Evolutionary conservation across 2,888 invertebrate genomes (phyloP).

Genomic region (Neria commutata): DNA sequence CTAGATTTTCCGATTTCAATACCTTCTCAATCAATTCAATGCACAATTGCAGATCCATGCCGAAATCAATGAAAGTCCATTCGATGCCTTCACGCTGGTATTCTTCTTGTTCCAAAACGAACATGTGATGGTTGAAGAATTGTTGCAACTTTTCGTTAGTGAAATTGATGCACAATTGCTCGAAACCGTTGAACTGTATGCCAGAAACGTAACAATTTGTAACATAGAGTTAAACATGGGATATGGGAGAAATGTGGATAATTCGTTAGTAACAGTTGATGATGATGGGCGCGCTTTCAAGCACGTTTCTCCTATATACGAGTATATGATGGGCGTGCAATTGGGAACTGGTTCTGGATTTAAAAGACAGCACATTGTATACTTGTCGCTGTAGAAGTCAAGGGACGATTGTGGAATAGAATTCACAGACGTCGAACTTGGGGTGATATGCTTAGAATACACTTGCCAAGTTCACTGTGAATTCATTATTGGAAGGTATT

Average conservation of each 20-base stretch:
- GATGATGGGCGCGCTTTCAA: slow-evolving; percentile 19
- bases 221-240: slow-evolving; percentile 32
- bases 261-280: slow-evolving; percentile 11
- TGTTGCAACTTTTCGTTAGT: slow-evolving; percentile 93
- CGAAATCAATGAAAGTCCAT: slow-evolving; percentile 93
- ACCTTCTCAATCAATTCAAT: slow-evolving; percentile 80
- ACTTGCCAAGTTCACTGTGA: slow-evolving; percentile 6
- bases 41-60: slow-evolving; percentile 85
- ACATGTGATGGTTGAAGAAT: slow-evolving; percentile 96
- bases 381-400: no score
- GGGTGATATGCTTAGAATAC: slow-evolving; percentile 11
- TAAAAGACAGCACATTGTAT: slow-evolving; percentile 4
- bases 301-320: slow-evolving; percentile 15
- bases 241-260: slow-evolving; percentile 8
- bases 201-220: slow-evolving; percentile 58
- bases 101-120: slow-evolving; percentile 92
- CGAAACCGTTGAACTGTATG: slow-evolving; percentile 84
- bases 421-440: not conserved
- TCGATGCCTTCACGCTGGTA: slow-evolving; percentile 89
- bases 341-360: not conserved
- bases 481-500: not conserved
- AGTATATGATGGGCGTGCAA: slow-evolving; percentile 11
- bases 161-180: slow-evolving; percentile 93
- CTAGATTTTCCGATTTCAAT: slow-evolving; percentile 43
- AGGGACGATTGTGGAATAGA: not conserved